These are phyloP conservation scores for Micrasema minimum DNA, from an alignment of 1,140 invertebrate species.

Conservation along the genomic window DNA sequence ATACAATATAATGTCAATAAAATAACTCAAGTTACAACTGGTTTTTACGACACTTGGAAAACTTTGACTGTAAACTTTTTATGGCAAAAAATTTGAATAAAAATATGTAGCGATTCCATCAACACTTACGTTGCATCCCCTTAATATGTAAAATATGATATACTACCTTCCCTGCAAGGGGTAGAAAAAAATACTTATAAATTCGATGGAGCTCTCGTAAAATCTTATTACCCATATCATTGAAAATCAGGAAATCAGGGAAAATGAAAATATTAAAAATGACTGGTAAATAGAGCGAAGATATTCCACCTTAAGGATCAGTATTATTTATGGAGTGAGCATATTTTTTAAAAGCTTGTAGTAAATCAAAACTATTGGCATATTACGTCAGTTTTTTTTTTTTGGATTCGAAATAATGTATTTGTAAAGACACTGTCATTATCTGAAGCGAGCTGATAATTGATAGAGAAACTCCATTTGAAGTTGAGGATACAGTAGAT, in stretches of 20 bases:
- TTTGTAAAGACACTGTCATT: too few relatives aligned
- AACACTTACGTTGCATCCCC: constrained; percentile 17
- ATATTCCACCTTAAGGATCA: constrained; percentile 19
- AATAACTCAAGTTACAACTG: too few relatives aligned
- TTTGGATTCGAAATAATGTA: too few relatives aligned
- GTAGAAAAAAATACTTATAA: constrained; percentile 37
- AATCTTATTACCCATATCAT: constrained; percentile 51
- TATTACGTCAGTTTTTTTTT: too few relatives aligned
- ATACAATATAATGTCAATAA: too few relatives aligned
- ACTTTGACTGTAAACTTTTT: not conserved
- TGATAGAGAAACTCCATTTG: too few relatives aligned
- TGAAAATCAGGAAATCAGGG: constrained; percentile 27
- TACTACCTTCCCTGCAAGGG: constrained; percentile 1
- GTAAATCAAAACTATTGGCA: too few relatives aligned
- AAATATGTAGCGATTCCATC: constrained; percentile 1
- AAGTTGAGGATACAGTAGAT: too few relatives aligned
- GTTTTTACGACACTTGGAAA: too few relatives aligned
- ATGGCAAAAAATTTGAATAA: constrained; percentile 8
- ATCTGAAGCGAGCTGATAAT: too few relatives aligned
- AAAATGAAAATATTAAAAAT: constrained; percentile 48
- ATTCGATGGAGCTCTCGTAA: constrained; percentile 51
- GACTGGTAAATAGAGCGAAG: constrained; percentile 38
- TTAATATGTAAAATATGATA: constrained; percentile 30
- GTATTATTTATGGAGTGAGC: constrained; percentile 42
- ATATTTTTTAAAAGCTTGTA: constrained; percentile 42